These are phyloP conservation scores for Physocephala rufipes DNA, from an alignment of 2,888 invertebrate species.

Conservation along the genomic window DNA sequence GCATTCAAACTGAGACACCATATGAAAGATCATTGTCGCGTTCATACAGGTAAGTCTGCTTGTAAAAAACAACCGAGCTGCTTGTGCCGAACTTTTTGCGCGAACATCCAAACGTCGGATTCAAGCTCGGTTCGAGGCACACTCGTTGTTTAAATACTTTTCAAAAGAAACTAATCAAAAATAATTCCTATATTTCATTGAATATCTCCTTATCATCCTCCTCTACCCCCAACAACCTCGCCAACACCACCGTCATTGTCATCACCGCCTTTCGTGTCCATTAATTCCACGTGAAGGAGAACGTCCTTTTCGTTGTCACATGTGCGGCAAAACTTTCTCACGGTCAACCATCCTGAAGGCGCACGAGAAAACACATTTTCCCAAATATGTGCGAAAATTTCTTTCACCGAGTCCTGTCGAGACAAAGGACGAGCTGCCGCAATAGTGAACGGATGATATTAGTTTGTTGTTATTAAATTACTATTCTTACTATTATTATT, in stretches of 20 bases:
- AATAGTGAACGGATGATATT: conserved; percentile 71
- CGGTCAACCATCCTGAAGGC: conserved; percentile 90
- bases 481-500: conserved; percentile 65
- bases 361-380: conserved; percentile 92
- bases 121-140: neutral
- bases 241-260: neutral
- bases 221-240: neutral
- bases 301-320: conserved; percentile 86
- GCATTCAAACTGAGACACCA: conserved; percentile 92
- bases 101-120: neutral
- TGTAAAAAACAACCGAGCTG: neutral
- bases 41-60: conserved; percentile 78
- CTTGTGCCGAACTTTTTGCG: neutral
- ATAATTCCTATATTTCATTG: conserved; percentile 18
- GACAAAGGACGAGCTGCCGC: conserved; percentile 82
- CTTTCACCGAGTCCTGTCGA: conserved; percentile 87
- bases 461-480: conserved; percentile 65
- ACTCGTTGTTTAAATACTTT: neutral
- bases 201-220: conserved; percentile 16
- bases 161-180: conserved; percentile 12
- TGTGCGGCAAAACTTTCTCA: conserved; percentile 91
- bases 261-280: conserved; percentile 19
- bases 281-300: too few species aligned
- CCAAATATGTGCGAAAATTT: conserved; percentile 90
- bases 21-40: conserved; percentile 94